phyloP scores from a whole-genome alignment of 2,888 invertebrate genomes.

The Torymus aiolomorphi region DNA sequence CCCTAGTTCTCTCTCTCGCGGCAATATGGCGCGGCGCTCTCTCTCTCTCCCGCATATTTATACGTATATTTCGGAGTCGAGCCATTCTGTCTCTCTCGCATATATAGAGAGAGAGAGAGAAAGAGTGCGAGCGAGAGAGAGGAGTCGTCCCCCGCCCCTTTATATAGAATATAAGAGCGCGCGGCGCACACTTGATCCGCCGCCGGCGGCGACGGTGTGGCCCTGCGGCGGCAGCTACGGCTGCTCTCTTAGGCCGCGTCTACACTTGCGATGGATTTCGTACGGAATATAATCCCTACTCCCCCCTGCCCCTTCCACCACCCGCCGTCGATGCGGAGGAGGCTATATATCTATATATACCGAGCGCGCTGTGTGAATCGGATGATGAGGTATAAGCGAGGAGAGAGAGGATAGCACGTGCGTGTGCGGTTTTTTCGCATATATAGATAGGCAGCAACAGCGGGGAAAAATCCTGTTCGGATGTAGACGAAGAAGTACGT shows the following conservation, averaged over 20 bases:
- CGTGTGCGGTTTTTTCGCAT: too few relatives aligned
- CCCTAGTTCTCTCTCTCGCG: not conserved
- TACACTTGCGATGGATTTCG: not conserved
- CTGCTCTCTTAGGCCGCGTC: not conserved
- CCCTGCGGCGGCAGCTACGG: conserved; percentile 1
- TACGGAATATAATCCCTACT: not conserved
- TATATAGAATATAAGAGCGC: conserved; percentile 48
- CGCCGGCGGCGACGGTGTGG: conserved; percentile 6
- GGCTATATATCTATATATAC: too few relatives aligned
- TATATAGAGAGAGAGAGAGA: too few relatives aligned
- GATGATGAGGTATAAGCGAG: too few relatives aligned
- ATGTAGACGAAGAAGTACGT: too few relatives aligned
- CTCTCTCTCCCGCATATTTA: conserved; percentile 23
- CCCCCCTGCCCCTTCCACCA: not conserved
- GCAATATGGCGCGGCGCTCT: conserved; percentile 53
- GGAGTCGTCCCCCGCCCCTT: conserved; percentile 36
- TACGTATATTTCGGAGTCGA: conserved; percentile 43
- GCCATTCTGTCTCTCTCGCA: too few relatives aligned
- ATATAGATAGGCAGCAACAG: too few relatives aligned
- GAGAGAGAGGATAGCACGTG: too few relatives aligned
- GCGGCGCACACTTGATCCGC: conserved; percentile 31
- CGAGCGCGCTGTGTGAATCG: too few relatives aligned
- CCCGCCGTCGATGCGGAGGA: too few relatives aligned
- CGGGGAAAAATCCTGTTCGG: conserved; percentile 29
- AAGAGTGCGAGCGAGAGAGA: too few relatives aligned